A percentile compares a stretch with the other conserved stretches of the same genome.
Evolutionary conservation across 2,113 vertebrate genomes (phyloP).

Genomic region (Pampusana beccarii): DNA sequence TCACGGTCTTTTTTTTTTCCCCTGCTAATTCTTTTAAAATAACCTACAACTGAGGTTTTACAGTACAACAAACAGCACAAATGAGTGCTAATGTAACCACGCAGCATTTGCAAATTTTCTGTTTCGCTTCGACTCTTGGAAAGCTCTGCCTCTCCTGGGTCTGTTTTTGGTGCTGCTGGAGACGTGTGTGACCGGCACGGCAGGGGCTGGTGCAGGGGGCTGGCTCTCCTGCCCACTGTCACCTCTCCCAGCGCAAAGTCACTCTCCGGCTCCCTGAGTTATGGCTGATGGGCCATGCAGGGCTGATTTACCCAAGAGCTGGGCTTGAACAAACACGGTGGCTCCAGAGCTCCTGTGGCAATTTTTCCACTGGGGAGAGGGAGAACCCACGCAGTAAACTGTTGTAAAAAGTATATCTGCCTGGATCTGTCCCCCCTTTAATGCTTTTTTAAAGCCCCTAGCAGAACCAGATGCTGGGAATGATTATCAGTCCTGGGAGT

Average conservation of each 20-base stretch:
- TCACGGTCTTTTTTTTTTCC: not conserved
- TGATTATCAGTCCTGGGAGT: not conserved
- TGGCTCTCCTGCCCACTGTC: not conserved
- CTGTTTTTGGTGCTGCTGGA: not conserved
- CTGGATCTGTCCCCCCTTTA: not conserved
- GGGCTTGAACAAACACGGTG: not conserved
- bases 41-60: not conserved
- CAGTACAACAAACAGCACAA: not conserved
- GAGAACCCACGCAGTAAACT: not conserved
- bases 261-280: not conserved
- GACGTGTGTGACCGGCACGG: not conserved
- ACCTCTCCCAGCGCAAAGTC: not conserved
- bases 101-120: not conserved
- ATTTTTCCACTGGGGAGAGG: not conserved
- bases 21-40: not conserved
- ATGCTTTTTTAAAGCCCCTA: not conserved
- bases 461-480: not conserved
- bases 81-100: not conserved
- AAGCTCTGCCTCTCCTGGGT: not conserved
- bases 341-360: not conserved
- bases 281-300: rapidly evolving
- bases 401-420: not conserved
- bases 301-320: not conserved
- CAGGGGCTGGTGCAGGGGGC: not conserved
- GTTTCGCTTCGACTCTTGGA: not conserved